phyloP scores from a whole-genome alignment of 2,888 invertebrate species.

The Odontocolon sp. region DNA sequence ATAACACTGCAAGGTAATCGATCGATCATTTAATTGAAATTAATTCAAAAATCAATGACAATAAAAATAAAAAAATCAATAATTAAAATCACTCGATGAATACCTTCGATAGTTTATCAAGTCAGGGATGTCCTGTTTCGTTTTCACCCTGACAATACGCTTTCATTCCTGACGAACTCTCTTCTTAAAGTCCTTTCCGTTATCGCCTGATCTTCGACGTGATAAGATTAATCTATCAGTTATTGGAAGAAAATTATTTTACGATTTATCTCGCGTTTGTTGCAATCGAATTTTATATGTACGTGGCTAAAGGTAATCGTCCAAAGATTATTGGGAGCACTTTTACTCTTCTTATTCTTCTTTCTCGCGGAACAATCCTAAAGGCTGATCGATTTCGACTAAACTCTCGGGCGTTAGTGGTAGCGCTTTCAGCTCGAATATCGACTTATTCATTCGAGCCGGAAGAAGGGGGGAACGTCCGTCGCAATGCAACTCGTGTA shows the following conservation, averaged over 20 bases:
- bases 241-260: slow-evolving; percentile 17
- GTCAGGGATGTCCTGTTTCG: too few species aligned
- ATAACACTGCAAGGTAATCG: too few species aligned
- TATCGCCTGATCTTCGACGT: not conserved
- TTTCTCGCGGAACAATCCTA: slow-evolving; percentile 37
- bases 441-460: slow-evolving; percentile 48
- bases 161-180: slow-evolving; percentile 9
- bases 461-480: slow-evolving; percentile 18
- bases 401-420: slow-evolving; percentile 39
- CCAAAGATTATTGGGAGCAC: not conserved
- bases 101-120: too few species aligned
- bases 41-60: too few species aligned
- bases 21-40: too few species aligned
- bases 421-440: slow-evolving; percentile 38
- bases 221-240: slow-evolving; percentile 27
- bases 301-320: not conserved
- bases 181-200: not conserved
- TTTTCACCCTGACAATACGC: too few species aligned
- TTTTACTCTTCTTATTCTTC: slow-evolving; percentile 1
- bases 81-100: too few species aligned
- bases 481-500: slow-evolving; percentile 1
- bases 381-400: slow-evolving; percentile 57
- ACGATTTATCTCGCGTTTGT: not conserved
- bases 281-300: not conserved
- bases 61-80: too few species aligned